phyloP scores from a whole-genome alignment of 2,797 vertebrate genomes.

The Synaphobranchus kaupii region DNA sequence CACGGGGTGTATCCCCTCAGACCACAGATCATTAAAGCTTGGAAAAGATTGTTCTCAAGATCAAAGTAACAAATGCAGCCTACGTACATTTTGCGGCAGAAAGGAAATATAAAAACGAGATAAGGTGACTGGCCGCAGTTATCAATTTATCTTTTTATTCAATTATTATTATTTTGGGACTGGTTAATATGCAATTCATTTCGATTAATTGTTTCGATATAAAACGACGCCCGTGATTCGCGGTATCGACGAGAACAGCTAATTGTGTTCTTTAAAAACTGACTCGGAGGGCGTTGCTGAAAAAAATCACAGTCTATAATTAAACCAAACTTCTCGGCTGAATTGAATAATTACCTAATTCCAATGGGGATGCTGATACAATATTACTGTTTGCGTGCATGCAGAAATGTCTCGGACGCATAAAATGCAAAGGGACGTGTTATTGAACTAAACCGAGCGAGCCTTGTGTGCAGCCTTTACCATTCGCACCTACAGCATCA shows the following conservation, averaged over 20 bases:
- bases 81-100: background rate
- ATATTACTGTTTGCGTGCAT: background rate
- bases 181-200: background rate
- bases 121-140: background rate
- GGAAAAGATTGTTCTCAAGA: background rate
- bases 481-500: background rate
- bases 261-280: slow-evolving; percentile 18
- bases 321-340: slow-evolving; percentile 18
- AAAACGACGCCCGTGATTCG: background rate
- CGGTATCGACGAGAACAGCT: background rate
- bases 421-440: background rate
- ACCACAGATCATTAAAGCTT: background rate
- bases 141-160: background rate
- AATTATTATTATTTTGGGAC: background rate
- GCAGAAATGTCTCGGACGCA: background rate
- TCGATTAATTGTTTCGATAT: slow-evolving; percentile 3
- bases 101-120: background rate
- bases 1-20: background rate
- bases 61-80: background rate
- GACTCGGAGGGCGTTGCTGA: slow-evolving; percentile 2
- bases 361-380: background rate
- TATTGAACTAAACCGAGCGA: background rate
- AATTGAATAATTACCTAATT: slow-evolving; percentile 7
- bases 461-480: background rate
- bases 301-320: background rate